phyloP scores from a whole-genome alignment of 2,797 vertebrate genomes.

The Brotogeris chrysoptera region DNA sequence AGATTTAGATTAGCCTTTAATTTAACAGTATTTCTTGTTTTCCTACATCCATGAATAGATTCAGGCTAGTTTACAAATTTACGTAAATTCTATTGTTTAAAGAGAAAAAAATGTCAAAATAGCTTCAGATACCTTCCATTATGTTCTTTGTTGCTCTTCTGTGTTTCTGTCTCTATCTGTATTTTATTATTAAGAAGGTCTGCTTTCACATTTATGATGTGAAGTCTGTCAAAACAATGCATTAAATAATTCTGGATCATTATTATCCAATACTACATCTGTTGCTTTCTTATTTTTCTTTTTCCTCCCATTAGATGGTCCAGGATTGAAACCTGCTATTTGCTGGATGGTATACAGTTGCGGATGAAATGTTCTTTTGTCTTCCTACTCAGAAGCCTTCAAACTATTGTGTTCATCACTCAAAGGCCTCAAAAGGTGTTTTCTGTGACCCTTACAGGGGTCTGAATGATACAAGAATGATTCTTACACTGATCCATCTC shows the following conservation, averaged over 20 bases:
- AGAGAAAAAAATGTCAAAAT: conserved; percentile 71
- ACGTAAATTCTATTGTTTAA: conserved; percentile 64
- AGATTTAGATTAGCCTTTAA: conserved; percentile 10
- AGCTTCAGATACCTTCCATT: conserved; percentile 69
- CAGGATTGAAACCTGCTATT: conserved; percentile 28
- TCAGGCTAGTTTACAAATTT: conserved; percentile 68
- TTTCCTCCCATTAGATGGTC: background rate
- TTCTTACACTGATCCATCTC: background rate
- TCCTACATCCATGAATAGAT: conserved; percentile 23
- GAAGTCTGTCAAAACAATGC: conserved; percentile 78
- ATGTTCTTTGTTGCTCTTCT: conserved; percentile 63
- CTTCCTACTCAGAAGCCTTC: background rate
- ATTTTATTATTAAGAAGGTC: conserved; percentile 71
- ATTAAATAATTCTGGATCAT: conserved; percentile 73
- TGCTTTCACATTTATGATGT: conserved; percentile 70
- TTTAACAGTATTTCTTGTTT: conserved; percentile 41
- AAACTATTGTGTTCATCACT: background rate
- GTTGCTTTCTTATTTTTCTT: conserved; percentile 1
- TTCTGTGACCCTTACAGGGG: background rate
- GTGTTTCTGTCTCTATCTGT: conserved; percentile 67
- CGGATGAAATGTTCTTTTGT: background rate
- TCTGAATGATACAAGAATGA: background rate
- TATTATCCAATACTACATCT: conserved; percentile 58
- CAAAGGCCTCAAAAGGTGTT: background rate
- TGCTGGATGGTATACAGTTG: background rate